Base-by-base conservation (phyloP, 2,797 vertebrate species). In the Notolepis coatsorum region DNA sequence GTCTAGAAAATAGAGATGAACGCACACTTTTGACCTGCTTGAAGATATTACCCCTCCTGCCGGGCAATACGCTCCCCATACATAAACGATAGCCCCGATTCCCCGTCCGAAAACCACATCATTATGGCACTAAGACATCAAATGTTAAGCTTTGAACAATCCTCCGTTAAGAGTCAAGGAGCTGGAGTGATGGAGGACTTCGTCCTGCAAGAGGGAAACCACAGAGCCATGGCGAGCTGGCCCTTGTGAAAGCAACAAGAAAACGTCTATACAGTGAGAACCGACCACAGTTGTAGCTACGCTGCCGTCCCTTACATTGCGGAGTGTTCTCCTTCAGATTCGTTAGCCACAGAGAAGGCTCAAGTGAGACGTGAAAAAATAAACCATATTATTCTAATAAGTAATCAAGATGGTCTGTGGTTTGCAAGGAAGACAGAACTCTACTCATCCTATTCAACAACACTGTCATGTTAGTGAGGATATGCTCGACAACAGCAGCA, bases 91-190 rank as follows among this genome's bases (percentile, higher is more conserved):
- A 68, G 63, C 72, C 83, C 70, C 81, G 75, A 54, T 71, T 68
- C 58, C 73, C 69, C 63, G n/a, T n/a, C n/a, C n/a, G n/a, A n/a
- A 84, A 89, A 89, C 90, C 88, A 75, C 90, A 89, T 88, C 59
- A 38, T 90, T 90, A 82, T 78, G 77, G 80, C 79, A 68, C 81
- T 50, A 79, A 71, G 69, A 83, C 80, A 81, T 83, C 76, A 86
- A 78, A 89, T 85, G 80, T 84, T 87, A 80, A 83, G 76, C 78
- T 81, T 75, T 74, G 81, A 87, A 80, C 43, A 21, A 81, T 77
- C 59, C 46, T 73, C 79, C 80, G 65, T 78, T 64, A 77, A 62
- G 39, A 84, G 67, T 54, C 56, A 62, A 69, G 67, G 48, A 79
- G 65, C 43, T 63, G n/a, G 59, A 62, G 64, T 72, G 79, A 84